Conservation (phyloP, 1,140 invertebrate species). For the Brachionus calyciflorus region DNA sequence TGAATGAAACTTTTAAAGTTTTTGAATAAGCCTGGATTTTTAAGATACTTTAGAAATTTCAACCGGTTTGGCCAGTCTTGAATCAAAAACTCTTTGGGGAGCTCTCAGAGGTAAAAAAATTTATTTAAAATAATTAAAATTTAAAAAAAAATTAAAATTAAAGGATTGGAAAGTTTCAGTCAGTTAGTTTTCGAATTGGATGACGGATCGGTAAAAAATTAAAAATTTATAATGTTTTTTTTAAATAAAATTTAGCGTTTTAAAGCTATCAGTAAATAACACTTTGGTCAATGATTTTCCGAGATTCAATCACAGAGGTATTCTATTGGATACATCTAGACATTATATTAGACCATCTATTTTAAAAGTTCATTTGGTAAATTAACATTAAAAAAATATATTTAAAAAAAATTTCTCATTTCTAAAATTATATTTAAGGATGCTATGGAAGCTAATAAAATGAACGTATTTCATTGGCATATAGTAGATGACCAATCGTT, state of each 20-base stretch:
- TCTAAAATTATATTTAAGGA: constrained; percentile 62
- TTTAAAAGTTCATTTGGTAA: constrained; percentile 47
- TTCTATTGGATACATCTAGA: constrained; percentile 77
- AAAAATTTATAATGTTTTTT: background rate
- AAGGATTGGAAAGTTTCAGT: constrained; percentile 37
- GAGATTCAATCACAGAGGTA: constrained; percentile 71
- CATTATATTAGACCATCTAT: constrained; percentile 61
- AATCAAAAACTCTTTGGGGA: constrained; percentile 40
- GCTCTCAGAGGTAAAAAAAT: constrained; percentile 38
- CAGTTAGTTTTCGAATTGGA: constrained; percentile 11
- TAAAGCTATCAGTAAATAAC: constrained; percentile 50
- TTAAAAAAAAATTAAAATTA: background rate
- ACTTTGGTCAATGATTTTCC: constrained; percentile 47
- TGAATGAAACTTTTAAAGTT: background rate
- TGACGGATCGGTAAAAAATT: constrained; percentile 18
- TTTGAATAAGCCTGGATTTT: background rate
- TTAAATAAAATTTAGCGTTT: background rate
- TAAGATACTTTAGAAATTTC: constrained; percentile 21
- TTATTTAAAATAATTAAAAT: background rate
- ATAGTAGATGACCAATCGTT: constrained; percentile 87
- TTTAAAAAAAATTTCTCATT: background rate
- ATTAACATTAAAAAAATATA: no score
- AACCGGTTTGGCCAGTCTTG: background rate
- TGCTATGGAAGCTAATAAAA: constrained; percentile 79
- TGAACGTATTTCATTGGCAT: constrained; percentile 92